Conservation (phyloP, 2,888 invertebrate species). For the Epirrhoe tristata region DNA sequence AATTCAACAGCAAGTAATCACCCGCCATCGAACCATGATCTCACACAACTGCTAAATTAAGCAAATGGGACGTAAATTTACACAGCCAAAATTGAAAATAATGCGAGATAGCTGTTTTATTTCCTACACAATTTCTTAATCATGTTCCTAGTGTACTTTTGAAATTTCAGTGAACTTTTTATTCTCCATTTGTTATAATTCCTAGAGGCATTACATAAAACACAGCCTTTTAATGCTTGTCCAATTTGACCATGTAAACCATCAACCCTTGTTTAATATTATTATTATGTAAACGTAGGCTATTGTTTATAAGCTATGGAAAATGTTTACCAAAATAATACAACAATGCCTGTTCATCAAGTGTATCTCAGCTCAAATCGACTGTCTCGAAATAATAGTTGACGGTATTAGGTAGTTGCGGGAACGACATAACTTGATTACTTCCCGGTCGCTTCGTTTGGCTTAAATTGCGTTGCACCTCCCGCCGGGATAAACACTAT, state of each 20-base stretch:
- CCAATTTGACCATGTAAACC: too few relatives aligned
- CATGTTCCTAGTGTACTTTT: not conserved
- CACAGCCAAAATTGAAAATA: slow-evolving; percentile 13
- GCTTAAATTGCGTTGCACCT: slow-evolving; percentile 55
- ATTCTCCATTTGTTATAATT: not conserved
- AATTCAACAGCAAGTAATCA: slow-evolving; percentile 10
- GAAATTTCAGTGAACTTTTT: not conserved
- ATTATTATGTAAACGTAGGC: not conserved
- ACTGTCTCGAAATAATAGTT: slow-evolving; percentile 20
- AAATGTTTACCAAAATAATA: not conserved
- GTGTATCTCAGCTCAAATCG: slow-evolving; percentile 3
- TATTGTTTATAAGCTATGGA: not conserved
- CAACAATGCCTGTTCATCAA: not conserved
- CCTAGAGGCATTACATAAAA: not conserved
- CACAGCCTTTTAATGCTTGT: not conserved
- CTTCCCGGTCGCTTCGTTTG: slow-evolving; percentile 55
- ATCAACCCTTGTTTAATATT: not conserved
- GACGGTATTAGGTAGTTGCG: slow-evolving; percentile 50
- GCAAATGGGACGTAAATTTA: slow-evolving; percentile 22
- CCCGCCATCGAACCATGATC: slow-evolving; percentile 14
- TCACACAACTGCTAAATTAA: slow-evolving; percentile 24
- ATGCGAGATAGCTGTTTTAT: slow-evolving; percentile 1
- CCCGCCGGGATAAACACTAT: slow-evolving; percentile 32
- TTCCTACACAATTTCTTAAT: not conserved
- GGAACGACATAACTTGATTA: slow-evolving; percentile 61